A percentile compares a stretch with the other conserved stretches of the same genome.
Evolutionary conservation across 1,140 invertebrate species (phyloP).

Genomic region (Drosophila suzukii): DNA sequence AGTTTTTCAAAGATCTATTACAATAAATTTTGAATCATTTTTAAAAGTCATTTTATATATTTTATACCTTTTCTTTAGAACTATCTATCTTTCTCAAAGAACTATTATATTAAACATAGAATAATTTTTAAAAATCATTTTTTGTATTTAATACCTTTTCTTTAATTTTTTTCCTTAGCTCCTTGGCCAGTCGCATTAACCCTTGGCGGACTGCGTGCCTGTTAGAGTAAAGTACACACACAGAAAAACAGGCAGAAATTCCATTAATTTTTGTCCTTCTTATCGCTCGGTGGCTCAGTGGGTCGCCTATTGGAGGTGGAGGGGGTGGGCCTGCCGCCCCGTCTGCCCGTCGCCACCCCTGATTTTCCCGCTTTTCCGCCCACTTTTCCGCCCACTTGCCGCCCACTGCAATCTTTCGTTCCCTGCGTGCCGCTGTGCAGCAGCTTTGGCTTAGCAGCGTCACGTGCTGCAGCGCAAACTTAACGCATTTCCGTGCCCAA

Average conservation of each 20-base stretch:
- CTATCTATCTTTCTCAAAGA: too few relatives aligned
- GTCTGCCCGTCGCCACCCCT: not conserved
- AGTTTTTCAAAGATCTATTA: too few relatives aligned
- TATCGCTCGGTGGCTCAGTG: conserved; percentile 59
- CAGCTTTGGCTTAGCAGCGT: conserved; percentile 79
- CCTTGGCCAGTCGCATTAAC: conserved; percentile 1
- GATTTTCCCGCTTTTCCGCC: not conserved
- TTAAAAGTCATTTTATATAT: too few relatives aligned
- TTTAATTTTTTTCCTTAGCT: not conserved
- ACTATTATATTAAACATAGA: too few relatives aligned
- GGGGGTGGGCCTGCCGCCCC: too few relatives aligned
- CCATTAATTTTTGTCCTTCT: conserved; percentile 83
- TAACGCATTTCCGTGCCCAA: conserved; percentile 77
- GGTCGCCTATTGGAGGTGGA: conserved; percentile 1
- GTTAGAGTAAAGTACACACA: conserved; percentile 7
- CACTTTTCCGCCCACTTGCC: not conserved
- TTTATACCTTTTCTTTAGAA: too few relatives aligned
- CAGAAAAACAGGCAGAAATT: conserved; percentile 80
- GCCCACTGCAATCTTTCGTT: conserved; percentile 36
- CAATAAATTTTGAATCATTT: too few relatives aligned
- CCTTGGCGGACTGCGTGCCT: conserved; percentile 20
- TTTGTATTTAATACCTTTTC: not conserved
- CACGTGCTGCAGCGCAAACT: conserved; percentile 81
- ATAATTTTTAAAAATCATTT: too few relatives aligned
- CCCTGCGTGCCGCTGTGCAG: conserved; percentile 76